Conservation (phyloP, 2,113 vertebrate species). For the Cottus gobio region DNA sequence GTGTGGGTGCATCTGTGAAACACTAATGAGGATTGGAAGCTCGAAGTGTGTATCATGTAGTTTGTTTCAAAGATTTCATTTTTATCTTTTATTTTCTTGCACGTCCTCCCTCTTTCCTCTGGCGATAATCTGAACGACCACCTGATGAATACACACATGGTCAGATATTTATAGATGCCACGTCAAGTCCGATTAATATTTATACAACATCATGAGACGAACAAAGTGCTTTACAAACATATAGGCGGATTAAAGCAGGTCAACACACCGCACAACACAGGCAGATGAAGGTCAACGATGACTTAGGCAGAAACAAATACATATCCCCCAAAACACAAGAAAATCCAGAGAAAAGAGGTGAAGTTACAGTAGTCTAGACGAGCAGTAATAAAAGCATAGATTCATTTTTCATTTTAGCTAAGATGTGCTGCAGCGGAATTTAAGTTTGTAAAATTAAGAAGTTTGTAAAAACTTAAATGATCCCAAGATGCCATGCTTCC, state of each 20-base stretch:
- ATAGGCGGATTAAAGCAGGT: not conserved
- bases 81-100: not conserved
- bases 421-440: no score
- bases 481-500: no score
- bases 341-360: no score
- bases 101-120: not conserved
- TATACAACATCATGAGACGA: not conserved
- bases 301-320: not conserved
- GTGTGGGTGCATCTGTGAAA: constrained; percentile 43
- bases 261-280: not conserved
- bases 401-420: no score
- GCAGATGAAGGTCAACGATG: not conserved
- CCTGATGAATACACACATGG: not conserved
- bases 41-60: not conserved
- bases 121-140: not conserved
- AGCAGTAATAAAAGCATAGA: no score
- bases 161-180: not conserved
- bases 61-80: constrained; percentile 3
- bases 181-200: not conserved
- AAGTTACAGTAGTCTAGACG: no score
- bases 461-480: no score
- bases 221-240: not conserved
- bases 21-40: constrained; percentile 49
- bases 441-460: no score
- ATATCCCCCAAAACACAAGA: no score